phyloP scores from a whole-genome alignment of 2,113 vertebrate genomes.

The Riparia riparia region DNA sequence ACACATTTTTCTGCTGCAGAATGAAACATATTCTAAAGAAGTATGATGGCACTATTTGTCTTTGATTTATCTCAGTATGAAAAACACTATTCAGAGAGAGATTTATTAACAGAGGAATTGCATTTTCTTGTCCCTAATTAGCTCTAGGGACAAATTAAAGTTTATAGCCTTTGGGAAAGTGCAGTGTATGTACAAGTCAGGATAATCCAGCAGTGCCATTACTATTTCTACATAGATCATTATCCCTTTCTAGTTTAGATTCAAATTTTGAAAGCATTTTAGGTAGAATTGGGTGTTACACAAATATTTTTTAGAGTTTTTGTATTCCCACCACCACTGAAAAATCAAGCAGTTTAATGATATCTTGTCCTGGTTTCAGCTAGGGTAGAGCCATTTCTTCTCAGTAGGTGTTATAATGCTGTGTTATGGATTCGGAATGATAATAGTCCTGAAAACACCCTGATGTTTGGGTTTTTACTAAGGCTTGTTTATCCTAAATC shows the following conservation, averaged over 20 bases:
- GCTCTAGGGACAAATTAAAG: background rate
- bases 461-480: background rate
- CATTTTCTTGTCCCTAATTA: background rate
- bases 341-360: background rate
- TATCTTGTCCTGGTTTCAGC: background rate
- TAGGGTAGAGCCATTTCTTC: background rate
- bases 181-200: background rate
- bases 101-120: background rate
- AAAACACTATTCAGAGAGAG: background rate
- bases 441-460: background rate
- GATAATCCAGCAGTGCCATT: background rate
- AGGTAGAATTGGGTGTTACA: background rate
- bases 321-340: background rate
- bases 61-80: background rate
- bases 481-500: accelerated
- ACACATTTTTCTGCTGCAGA: background rate
- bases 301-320: background rate
- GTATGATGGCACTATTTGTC: background rate
- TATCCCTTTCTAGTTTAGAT: background rate
- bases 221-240: background rate
- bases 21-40: background rate
- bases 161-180: background rate
- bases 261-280: background rate
- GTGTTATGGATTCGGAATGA: background rate
- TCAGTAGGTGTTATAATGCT: background rate